Conservation (phyloP, 2,888 invertebrate genomes). For the Dicyrtoma fusca region DNA sequence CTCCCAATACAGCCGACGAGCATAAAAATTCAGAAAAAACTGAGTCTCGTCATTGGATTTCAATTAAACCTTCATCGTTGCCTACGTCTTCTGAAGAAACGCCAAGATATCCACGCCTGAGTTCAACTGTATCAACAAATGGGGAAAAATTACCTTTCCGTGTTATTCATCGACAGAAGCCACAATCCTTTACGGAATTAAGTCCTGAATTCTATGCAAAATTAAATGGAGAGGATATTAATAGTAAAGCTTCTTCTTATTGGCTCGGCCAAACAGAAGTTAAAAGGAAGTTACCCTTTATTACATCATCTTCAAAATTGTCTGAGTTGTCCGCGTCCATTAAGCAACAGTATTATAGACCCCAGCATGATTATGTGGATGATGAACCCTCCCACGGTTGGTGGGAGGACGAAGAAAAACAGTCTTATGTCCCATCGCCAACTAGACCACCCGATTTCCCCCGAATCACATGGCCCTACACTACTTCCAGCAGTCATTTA, state of each 20-base stretch:
- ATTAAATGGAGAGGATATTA: not conserved
- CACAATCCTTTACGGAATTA: not conserved
- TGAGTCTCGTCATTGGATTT: constrained; percentile 8
- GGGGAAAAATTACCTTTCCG: constrained; percentile 7
- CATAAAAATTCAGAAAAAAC: not conserved
- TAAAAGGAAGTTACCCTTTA: no score
- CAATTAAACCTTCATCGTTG: not conserved
- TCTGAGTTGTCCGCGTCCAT: no score
- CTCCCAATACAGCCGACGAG: not conserved
- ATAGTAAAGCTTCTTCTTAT: no score
- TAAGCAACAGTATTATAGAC: no score
- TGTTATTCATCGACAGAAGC: not conserved
- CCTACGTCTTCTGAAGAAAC: not conserved
- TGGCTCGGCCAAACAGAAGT: no score
- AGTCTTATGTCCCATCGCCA: constrained; percentile 5
- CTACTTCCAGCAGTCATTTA: not conserved
- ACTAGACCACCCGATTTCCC: constrained; percentile 12
- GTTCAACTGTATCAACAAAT: not conserved
- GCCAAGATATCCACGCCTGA: not conserved
- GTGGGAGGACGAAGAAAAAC: constrained; percentile 12
- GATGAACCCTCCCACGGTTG: constrained; percentile 7
- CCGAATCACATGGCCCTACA: constrained; percentile 27
- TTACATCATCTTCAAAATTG: not conserved
- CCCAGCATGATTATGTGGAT: constrained; percentile 2
- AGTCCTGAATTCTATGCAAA: constrained; percentile 13